These are phyloP conservation scores for Cavia porcellus DNA, from an alignment of 2,113 vertebrate genomes.

Conservation along the genomic window DNA sequence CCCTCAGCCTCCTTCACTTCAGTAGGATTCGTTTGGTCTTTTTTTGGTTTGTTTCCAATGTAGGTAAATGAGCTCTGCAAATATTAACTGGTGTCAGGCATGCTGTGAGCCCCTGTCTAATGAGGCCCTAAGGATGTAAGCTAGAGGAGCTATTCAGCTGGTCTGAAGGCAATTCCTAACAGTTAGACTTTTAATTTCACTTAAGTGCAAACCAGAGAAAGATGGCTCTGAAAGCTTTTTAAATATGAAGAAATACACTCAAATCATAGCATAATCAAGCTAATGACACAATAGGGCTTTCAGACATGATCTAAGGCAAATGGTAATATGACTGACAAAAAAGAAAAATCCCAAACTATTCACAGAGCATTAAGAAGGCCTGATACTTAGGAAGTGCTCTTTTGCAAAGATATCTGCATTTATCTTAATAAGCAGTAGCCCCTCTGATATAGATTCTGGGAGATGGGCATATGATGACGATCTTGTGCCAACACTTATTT, in stretches of 20 bases:
- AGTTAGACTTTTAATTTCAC: conserved; percentile 89
- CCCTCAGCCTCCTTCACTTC: conserved; percentile 83
- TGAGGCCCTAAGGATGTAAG: conserved; percentile 88
- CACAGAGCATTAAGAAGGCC: not conserved
- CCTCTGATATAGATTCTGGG: conserved; percentile 14
- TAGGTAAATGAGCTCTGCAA: conserved; percentile 91
- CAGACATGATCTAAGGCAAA: conserved; percentile 76
- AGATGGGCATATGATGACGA: not conserved
- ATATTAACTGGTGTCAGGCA: conserved; percentile 88
- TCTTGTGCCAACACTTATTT: conserved; percentile 1
- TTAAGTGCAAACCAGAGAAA: conserved; percentile 85
- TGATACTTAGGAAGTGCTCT: conserved; percentile 38
- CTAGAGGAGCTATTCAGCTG: conserved; percentile 87
- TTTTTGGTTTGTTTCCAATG: conserved; percentile 87
- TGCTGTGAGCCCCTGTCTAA: conserved; percentile 89
- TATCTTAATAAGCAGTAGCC: conserved; percentile 52
- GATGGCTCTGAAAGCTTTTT: conserved; percentile 82
- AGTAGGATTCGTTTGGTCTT: conserved; percentile 82
- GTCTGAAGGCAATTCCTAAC: conserved; percentile 86
- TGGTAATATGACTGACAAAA: conserved; percentile 12
- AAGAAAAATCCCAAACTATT: conserved; percentile 61
- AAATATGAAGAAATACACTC: conserved; percentile 81
- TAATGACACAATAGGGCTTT: conserved; percentile 78
- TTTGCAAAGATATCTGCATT: conserved; percentile 41
- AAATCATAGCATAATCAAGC: conserved; percentile 69